A percentile compares a stretch with the other conserved stretches of the same genome.
These are phyloP conservation scores for Amblyornis subalaris DNA, from an alignment of 2,113 vertebrate genomes.

Conservation along the genomic window DNA sequence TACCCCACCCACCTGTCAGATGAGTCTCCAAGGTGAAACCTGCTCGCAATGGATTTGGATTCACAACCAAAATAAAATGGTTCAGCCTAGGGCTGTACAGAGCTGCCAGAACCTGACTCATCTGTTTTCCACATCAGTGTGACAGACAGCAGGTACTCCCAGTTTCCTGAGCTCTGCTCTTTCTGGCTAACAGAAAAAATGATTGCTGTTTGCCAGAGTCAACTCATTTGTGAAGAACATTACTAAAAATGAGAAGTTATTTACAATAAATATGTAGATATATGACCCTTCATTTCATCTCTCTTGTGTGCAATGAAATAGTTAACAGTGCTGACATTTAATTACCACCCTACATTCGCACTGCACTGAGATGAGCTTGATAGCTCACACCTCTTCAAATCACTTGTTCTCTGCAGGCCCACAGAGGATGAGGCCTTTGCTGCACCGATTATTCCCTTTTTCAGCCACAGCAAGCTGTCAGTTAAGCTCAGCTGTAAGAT, in stretches of 20 bases:
- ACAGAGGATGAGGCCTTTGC: neutral
- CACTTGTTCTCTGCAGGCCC: neutral
- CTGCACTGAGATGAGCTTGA: neutral
- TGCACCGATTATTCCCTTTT: neutral
- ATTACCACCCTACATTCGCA: neutral
- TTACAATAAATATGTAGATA: neutral
- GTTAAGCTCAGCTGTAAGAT: neutral
- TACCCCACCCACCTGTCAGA: neutral
- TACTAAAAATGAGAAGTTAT: neutral
- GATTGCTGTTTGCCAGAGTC: neutral
- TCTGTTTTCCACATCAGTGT: neutral
- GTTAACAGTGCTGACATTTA: neutral
- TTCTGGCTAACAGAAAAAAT: neutral
- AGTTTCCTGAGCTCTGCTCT: neutral
- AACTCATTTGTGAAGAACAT: neutral
- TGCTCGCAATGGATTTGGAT: neutral
- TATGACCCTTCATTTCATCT: neutral
- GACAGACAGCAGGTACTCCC: accelerated
- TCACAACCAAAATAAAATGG: neutral
- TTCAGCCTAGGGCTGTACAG: neutral
- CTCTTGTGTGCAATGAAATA: neutral
- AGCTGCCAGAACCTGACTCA: neutral
- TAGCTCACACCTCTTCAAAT: neutral
- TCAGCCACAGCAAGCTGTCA: neutral
- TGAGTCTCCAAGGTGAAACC: neutral